Evolutionary conservation across 2,113 vertebrate species (phyloP), one percentile per base, ranked within the genome.

Genomic region (Barnardius zonarius): DNA sequence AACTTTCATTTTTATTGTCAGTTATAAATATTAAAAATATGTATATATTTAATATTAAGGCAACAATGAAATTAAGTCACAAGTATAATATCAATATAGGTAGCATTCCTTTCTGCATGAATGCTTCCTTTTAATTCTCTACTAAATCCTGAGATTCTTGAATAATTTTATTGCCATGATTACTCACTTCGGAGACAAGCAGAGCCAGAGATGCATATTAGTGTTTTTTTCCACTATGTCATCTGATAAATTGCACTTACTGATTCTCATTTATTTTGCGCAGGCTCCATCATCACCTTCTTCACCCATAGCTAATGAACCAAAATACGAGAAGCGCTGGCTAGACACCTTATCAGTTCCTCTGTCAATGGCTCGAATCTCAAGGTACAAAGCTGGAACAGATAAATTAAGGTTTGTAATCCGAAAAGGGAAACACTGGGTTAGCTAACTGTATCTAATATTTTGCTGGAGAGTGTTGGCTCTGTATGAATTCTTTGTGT

Each of bases 311-410:
- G 98, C 98, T 98, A 98, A 99, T 95, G 98, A 99, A 98, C 98
- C 98, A 98, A 99, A 99, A 97, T 99, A 99, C 3, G 98, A 99
- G 98, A 99, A 99, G 96, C 98, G 98, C 95, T 99, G 99, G 99
- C 97, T 99, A 86, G 99, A 99, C 79, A 93, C 98, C 33, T 97
- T 99, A 94, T 98, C 98, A 23, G 95, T 99, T 95, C 98, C 99
- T 95, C 93, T 99, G 97, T 97, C 97, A 78, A 98, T 99, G 98
- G 99, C 99, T 97, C 98, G 98, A 92, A 98, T 99, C 97, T 99
- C 98, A 17, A 98, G 99, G 96, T 98, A 98, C 98, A 99, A 98
- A 98, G 96, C 98, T 63, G 98, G 98, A 98, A 98, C 97, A 68
- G 98, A 98, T 95, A 98, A 98, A 98, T 98, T 98, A 98, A 99